Evolutionary conservation across 2,113 vertebrate genomes (phyloP).

Genomic region (Pipa parva): DNA sequence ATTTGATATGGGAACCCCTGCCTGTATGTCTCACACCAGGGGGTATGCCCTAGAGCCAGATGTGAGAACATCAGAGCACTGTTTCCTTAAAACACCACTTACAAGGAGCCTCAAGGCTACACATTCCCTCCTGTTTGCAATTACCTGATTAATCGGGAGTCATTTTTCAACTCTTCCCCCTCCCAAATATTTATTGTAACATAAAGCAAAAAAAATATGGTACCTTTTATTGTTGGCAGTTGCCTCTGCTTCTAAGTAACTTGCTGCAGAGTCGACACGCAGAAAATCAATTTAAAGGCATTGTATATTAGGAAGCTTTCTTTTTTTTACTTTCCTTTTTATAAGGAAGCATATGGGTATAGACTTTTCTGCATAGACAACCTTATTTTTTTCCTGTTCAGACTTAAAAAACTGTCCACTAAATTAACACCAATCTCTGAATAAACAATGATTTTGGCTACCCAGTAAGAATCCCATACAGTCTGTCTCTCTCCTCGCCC

Average conservation of each 20-base stretch:
- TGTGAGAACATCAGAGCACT: neutral
- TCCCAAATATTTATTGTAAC: conserved; percentile 6
- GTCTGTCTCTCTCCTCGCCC: too few relatives aligned
- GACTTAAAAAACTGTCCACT: too few relatives aligned
- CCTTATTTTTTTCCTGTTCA: too few relatives aligned
- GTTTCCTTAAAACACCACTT: conserved; percentile 11
- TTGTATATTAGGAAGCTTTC: too few relatives aligned
- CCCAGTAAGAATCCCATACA: too few relatives aligned
- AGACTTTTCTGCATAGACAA: too few relatives aligned
- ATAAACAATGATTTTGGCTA: too few relatives aligned
- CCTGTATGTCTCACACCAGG: conserved; percentile 14
- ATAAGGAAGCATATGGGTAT: too few relatives aligned
- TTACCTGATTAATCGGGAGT: conserved; percentile 69
- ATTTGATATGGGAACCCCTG: conserved; percentile 26
- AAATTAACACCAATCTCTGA: too few relatives aligned
- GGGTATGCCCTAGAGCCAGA: conserved; percentile 19
- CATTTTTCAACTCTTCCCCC: conserved; percentile 46
- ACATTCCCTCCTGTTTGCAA: conserved; percentile 60
- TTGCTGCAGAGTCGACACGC: conserved; percentile 4
- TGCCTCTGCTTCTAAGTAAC: neutral
- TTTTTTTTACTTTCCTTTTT: too few relatives aligned
- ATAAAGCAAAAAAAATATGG: conserved; percentile 3
- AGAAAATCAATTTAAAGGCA: too few relatives aligned
- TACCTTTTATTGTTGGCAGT: neutral
- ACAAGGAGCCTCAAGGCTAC: neutral